Conservation (phyloP, 2,797 vertebrate species). For the Molossus alvarezi region DNA sequence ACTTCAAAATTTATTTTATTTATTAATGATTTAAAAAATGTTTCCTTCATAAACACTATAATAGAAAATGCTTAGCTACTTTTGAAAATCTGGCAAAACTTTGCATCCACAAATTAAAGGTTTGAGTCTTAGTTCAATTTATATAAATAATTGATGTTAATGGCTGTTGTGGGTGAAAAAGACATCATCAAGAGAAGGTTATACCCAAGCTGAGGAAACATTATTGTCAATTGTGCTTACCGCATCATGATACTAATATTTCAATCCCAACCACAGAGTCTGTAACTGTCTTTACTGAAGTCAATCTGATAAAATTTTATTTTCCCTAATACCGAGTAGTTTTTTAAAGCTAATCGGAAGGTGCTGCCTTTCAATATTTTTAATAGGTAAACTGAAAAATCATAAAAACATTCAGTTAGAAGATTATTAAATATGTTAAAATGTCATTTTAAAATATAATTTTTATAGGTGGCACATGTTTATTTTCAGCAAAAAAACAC, state of each 20-base stretch:
- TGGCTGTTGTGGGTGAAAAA: neutral
- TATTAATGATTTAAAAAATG: neutral
- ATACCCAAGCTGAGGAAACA: neutral
- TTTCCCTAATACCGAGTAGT: neutral
- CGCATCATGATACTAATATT: neutral
- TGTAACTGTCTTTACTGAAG: neutral
- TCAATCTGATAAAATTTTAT: neutral
- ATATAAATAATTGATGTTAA: conserved; percentile 16
- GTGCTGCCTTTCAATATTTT: neutral
- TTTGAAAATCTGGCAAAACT: neutral
- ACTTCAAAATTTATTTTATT: neutral
- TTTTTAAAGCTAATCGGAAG: neutral
- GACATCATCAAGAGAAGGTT: neutral
- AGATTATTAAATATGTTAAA: neutral
- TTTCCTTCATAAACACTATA: neutral
- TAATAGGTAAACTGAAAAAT: neutral
- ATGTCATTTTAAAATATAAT: neutral
- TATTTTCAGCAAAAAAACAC: neutral
- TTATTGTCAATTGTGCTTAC: neutral
- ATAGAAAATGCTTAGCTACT: neutral
- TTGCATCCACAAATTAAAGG: neutral
- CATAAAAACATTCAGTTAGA: neutral
- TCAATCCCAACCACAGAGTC: neutral
- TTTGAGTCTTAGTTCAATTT: neutral
- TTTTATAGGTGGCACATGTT: neutral